These are phyloP conservation scores for Rhadina sibilatrix DNA, from an alignment of 2,113 vertebrate species.

Conservation along the genomic window DNA sequence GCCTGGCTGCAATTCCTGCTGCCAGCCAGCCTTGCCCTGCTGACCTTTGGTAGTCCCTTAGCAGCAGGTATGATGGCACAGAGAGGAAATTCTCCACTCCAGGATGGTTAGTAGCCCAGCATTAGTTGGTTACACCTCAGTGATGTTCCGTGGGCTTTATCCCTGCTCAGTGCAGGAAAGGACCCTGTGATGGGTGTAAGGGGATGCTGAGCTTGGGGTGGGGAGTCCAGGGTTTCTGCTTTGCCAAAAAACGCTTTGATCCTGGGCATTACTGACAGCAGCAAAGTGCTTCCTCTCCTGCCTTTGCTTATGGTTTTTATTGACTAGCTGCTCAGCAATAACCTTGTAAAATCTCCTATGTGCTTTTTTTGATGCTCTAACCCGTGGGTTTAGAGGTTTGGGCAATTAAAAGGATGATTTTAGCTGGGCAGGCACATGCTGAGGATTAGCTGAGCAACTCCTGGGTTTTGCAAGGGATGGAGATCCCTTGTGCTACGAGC, in stretches of 20 bases:
- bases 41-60: fast-evolving
- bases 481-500: background rate
- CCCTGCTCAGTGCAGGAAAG: background rate
- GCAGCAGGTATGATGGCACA: fast-evolving
- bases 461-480: background rate
- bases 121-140: fast-evolving
- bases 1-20: background rate
- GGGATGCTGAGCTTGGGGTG: background rate
- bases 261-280: background rate
- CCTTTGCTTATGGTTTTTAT: background rate
- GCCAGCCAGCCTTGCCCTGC: fast-evolving
- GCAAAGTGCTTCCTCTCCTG: background rate
- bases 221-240: background rate
- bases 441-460: background rate
- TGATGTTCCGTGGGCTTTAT: background rate
- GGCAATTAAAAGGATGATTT: background rate
- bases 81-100: background rate
- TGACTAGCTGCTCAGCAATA: background rate
- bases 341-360: background rate
- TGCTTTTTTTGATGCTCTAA: background rate
- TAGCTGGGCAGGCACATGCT: background rate
- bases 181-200: background rate
- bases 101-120: fast-evolving
- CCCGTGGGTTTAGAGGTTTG: background rate
- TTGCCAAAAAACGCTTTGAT: background rate